Evolutionary conservation across 2,888 invertebrate species (phyloP).

Genomic region (Ochlodes sylvanus): DNA sequence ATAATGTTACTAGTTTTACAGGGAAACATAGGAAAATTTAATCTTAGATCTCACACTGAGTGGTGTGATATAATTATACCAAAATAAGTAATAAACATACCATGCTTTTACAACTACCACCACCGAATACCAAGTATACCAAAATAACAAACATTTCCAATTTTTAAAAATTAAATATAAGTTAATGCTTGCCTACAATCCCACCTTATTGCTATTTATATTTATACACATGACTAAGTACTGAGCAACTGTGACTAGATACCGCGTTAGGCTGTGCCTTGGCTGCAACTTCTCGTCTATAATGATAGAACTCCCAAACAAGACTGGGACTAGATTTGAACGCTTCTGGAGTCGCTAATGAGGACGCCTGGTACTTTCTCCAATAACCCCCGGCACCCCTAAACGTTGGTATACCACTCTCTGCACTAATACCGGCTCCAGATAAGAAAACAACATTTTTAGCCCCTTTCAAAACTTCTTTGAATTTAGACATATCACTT

Average conservation of each 20-base stretch:
- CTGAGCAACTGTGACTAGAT: slow-evolving; percentile 40
- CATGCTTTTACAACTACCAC: too few relatives aligned
- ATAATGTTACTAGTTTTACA: too few relatives aligned
- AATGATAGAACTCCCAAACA: slow-evolving; percentile 97
- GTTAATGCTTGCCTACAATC: too few relatives aligned
- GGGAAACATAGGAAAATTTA: too few relatives aligned
- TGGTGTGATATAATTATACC: too few relatives aligned
- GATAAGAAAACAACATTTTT: slow-evolving; percentile 89
- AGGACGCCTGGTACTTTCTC: slow-evolving; percentile 89
- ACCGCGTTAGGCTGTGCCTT: slow-evolving; percentile 89
- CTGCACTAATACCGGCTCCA: slow-evolving; percentile 93
- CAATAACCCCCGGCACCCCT: slow-evolving; percentile 93
- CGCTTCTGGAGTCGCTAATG: slow-evolving; percentile 89
- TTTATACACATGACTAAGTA: background rate
- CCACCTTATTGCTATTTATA: too few relatives aligned
- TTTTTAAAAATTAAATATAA: too few relatives aligned
- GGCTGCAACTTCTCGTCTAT: slow-evolving; percentile 91
- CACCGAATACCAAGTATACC: too few relatives aligned
- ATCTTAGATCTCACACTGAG: too few relatives aligned
- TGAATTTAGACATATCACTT: slow-evolving; percentile 80
- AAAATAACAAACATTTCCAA: too few relatives aligned
- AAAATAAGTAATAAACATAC: too few relatives aligned
- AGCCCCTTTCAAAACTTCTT: slow-evolving; percentile 83
- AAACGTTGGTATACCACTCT: slow-evolving; percentile 95
- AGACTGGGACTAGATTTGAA: slow-evolving; percentile 90